Evolutionary conservation across 2,888 invertebrate species (phyloP).

Genomic region (Tetragonula carbonaria): DNA sequence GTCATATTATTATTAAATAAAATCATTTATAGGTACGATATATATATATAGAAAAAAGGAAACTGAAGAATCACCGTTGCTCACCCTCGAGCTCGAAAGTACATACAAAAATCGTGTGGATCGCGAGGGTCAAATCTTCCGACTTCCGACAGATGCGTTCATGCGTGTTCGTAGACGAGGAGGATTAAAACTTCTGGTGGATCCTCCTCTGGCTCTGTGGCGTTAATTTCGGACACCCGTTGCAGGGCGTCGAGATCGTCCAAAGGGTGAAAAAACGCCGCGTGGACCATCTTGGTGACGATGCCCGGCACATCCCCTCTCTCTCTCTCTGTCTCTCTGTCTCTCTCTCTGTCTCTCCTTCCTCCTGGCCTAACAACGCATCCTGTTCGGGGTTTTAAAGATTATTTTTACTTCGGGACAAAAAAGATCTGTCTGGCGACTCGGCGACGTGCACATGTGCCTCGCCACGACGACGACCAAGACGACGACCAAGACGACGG

Average conservation of each 20-base stretch:
- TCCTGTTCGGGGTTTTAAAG: constrained; percentile 84
- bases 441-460: constrained; percentile 80
- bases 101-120: not conserved
- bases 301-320: constrained; percentile 71
- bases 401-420: constrained; percentile 84
- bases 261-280: constrained; percentile 82
- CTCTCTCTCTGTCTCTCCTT: constrained; percentile 28
- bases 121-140: constrained; percentile 9
- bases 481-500: constrained; percentile 52
- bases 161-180: constrained; percentile 8
- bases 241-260: constrained; percentile 78
- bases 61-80: too few relatives aligned
- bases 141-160: constrained; percentile 67
- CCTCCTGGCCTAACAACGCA: constrained; percentile 78
- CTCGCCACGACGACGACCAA: constrained; percentile 56
- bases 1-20: too few relatives aligned
- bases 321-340: constrained; percentile 24
- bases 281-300: constrained; percentile 81
- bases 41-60: too few relatives aligned
- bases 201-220: constrained; percentile 40
- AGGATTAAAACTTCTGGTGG: constrained; percentile 22
- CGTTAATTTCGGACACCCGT: constrained; percentile 83
- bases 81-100: too few relatives aligned
- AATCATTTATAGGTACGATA: too few relatives aligned
- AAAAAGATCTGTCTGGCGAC: constrained; percentile 84